Conservation (phyloP, 2,888 invertebrate genomes). For the Tanypteryx hageni region DNA sequence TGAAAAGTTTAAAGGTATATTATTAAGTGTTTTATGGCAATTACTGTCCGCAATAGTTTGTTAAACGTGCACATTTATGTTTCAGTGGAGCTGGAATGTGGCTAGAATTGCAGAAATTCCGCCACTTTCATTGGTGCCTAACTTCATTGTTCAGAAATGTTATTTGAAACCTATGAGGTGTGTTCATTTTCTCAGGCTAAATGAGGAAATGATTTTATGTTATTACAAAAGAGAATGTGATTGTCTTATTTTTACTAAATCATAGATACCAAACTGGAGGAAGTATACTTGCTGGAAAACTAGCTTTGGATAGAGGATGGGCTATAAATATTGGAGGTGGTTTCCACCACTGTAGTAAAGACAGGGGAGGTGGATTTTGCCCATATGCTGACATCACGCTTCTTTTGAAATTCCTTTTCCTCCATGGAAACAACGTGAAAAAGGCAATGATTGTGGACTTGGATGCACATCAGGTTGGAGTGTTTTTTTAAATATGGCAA, state of each 20-base stretch:
- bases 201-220: neutral
- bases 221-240: neutral
- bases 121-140: constrained; percentile 85
- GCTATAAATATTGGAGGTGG: constrained; percentile 94
- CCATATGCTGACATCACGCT: constrained; percentile 93
- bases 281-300: constrained; percentile 87
- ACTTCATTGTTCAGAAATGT: constrained; percentile 84
- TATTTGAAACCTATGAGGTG: constrained; percentile 89
- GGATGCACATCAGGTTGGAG: constrained; percentile 90
- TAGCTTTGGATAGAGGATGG: constrained; percentile 91
- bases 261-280: constrained; percentile 87
- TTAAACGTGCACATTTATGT: constrained; percentile 69
- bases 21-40: neutral
- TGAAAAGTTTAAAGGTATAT: constrained; percentile 84
- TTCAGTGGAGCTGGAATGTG: constrained; percentile 87
- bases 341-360: constrained; percentile 91
- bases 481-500: neutral
- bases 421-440: constrained; percentile 77
- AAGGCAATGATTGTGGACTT: constrained; percentile 92
- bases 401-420: constrained; percentile 83
- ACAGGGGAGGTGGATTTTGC: constrained; percentile 91
- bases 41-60: neutral
- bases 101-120: constrained; percentile 89
- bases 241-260: neutral
- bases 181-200: constrained; percentile 42